These are phyloP conservation scores for Zhuqinia jingwanae DNA, from an alignment of 2,888 invertebrate species.

Conservation along the genomic window DNA sequence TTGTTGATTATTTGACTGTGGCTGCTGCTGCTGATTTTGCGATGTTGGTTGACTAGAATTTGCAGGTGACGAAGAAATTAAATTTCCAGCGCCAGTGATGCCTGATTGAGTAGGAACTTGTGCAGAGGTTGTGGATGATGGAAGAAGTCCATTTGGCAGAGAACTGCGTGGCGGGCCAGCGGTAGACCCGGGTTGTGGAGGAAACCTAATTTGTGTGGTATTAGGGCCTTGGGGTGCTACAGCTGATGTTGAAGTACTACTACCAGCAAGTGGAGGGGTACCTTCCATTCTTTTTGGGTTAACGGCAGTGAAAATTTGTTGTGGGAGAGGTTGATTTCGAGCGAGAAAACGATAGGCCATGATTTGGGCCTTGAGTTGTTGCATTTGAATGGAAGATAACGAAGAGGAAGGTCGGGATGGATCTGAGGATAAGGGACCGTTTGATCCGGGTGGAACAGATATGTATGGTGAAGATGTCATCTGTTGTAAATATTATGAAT, in stretches of 20 bases:
- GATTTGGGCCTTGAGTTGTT: constrained; percentile 95
- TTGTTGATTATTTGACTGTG: constrained; percentile 28
- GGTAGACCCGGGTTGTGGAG: constrained; percentile 4
- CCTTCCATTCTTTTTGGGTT: not conserved
- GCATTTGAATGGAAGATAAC: constrained; percentile 89
- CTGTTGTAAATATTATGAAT: not conserved
- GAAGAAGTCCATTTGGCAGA: constrained; percentile 43
- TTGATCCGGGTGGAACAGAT: not conserved
- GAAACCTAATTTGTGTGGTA: not conserved
- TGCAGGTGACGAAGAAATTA: not conserved
- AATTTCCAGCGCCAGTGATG: not conserved
- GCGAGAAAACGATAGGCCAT: constrained; percentile 95
- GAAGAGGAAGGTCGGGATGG: constrained; percentile 82
- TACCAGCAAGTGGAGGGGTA: not conserved
- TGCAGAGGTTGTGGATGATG: not conserved
- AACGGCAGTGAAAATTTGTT: constrained; percentile 86
- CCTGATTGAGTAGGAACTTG: constrained; percentile 3
- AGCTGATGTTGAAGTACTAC: not conserved
- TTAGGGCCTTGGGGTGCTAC: not conserved
- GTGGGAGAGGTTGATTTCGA: constrained; percentile 94
- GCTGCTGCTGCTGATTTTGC: too few relatives aligned
- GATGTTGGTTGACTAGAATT: constrained; percentile 50
- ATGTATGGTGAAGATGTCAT: constrained; percentile 45
- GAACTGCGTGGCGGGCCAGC: constrained; percentile 18
- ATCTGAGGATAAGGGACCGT: constrained; percentile 56